Conservation (phyloP, 2,888 invertebrate genomes). For the Papilio gigon region DNA sequence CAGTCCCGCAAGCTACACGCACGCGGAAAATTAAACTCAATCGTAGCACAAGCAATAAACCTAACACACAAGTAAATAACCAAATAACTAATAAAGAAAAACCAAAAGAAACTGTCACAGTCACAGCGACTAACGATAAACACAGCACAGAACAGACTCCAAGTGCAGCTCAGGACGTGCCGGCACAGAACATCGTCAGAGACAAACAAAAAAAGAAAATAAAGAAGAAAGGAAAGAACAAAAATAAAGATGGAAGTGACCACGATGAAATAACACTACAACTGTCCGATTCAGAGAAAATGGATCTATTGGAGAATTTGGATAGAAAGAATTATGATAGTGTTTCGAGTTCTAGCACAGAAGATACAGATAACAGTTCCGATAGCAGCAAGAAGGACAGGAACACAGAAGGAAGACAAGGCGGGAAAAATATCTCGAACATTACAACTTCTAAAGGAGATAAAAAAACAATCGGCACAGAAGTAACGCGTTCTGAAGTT, state of each 20-base stretch:
- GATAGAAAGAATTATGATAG: conserved; percentile 66
- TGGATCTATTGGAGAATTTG: conserved; percentile 75
- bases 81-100: conserved; percentile 25
- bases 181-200: conserved; percentile 44
- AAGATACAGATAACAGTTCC: conserved; percentile 57
- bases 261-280: conserved; percentile 77
- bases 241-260: conserved; percentile 66
- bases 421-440: background rate
- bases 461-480: conserved; percentile 25
- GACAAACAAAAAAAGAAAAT: conserved; percentile 57
- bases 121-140: conserved; percentile 18
- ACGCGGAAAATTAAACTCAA: conserved; percentile 73
- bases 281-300: conserved; percentile 76
- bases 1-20: conserved; percentile 64
- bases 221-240: conserved; percentile 65
- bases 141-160: conserved; percentile 51
- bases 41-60: conserved; percentile 51
- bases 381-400: conserved; percentile 43
- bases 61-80: background rate
- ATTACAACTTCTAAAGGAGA: conserved; percentile 34
- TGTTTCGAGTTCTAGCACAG: conserved; percentile 53
- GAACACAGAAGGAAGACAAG: background rate
- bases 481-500: too few species aligned
- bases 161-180: conserved; percentile 24
- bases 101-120: background rate